These are phyloP conservation scores for Cygnus buccinator DNA, from an alignment of 2,113 vertebrate genomes.

Conservation along the genomic window DNA sequence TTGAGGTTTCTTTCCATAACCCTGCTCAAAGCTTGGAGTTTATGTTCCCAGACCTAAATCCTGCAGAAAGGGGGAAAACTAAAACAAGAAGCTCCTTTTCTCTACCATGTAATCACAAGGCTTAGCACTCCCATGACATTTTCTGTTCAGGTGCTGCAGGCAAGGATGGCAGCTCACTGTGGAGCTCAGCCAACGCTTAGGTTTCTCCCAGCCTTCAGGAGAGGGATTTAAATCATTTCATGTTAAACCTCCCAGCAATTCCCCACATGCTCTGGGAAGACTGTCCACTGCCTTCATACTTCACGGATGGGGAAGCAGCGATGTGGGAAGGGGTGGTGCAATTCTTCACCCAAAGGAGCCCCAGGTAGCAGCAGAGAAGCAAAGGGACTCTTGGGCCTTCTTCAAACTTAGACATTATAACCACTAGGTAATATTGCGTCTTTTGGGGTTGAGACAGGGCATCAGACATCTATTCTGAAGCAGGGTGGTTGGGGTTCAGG, in stretches of 20 bases:
- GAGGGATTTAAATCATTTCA: neutral
- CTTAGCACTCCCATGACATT: neutral
- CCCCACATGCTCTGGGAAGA: neutral
- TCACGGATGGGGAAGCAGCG: neutral
- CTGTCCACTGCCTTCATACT: neutral
- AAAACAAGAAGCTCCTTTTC: neutral
- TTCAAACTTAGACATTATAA: neutral
- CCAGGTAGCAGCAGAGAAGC: neutral
- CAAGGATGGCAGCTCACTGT: neutral
- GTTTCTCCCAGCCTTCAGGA: neutral
- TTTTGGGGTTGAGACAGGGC: neutral
- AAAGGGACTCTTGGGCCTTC: neutral
- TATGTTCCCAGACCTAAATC: neutral
- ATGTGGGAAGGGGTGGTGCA: accelerated
- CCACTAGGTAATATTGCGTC: neutral
- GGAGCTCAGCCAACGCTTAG: neutral
- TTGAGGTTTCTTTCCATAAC: neutral
- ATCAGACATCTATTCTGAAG: neutral
- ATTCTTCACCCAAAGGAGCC: neutral
- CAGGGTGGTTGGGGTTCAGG: neutral
- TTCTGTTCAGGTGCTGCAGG: neutral
- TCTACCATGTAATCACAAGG: neutral
- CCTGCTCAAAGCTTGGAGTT: neutral
- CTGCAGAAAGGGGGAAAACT: neutral
- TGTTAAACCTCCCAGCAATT: neutral